Conservation (phyloP, 2,888 invertebrate species). For the Pollenia griseotomentosa region DNA sequence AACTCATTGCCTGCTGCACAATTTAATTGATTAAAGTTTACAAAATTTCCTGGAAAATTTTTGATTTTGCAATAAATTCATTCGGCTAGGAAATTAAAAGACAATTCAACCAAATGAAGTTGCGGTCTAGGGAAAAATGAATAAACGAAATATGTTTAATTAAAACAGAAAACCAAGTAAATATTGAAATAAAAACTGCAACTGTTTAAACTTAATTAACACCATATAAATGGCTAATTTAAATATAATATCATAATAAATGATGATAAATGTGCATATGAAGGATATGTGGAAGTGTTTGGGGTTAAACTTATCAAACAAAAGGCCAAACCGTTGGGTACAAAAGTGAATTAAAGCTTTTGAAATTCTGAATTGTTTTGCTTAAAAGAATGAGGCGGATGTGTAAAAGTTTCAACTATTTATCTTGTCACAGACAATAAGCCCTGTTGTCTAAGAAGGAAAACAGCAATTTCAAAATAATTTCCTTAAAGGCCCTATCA, state of each 20-base stretch:
- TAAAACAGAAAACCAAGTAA: background rate
- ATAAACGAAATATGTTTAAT: background rate
- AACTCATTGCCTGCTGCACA: background rate
- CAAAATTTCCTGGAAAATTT: background rate
- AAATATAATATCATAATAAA: slow-evolving; percentile 13
- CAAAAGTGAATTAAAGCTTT: no score
- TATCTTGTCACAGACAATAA: no score
- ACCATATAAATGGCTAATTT: slow-evolving; percentile 72
- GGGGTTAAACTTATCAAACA: no score
- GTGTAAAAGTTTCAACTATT: no score
- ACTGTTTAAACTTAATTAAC: slow-evolving; percentile 81
- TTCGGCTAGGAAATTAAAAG: slow-evolving; percentile 2
- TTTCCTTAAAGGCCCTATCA: no score
- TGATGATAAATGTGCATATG: no score
- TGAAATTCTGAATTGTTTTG: no score
- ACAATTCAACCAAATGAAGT: background rate
- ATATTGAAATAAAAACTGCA: slow-evolving; percentile 64
- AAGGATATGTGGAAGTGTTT: no score
- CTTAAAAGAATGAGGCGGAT: no score
- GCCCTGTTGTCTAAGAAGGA: no score
- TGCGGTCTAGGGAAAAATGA: background rate
- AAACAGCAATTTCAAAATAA: no score
- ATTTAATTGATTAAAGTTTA: background rate
- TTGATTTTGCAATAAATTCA: background rate
- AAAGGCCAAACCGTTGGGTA: no score